A percentile compares a stretch with the other conserved stretches of the same genome.
Conservation (phyloP, 2,797 vertebrate species). For the Catamblyrhynchus diadema region DNA sequence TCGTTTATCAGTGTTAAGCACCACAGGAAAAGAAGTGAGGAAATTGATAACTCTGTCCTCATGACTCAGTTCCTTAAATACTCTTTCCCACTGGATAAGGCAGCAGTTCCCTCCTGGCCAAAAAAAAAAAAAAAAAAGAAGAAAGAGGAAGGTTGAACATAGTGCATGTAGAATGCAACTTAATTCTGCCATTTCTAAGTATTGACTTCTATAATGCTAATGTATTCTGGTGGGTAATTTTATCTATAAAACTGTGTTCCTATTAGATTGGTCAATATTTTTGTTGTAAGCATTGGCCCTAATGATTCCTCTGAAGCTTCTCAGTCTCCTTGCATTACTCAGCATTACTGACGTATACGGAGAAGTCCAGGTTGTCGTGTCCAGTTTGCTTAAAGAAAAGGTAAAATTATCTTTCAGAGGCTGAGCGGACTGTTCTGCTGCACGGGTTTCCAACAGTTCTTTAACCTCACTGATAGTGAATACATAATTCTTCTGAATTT, state of each 20-base stretch:
- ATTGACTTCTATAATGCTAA: not conserved
- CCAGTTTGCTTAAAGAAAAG: not conserved
- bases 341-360: not conserved
- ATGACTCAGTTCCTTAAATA: not conserved
- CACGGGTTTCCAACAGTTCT: not conserved
- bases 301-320: not conserved
- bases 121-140: not conserved
- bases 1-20: not conserved
- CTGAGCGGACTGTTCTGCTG: not conserved
- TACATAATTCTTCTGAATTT: not conserved
- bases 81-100: not conserved
- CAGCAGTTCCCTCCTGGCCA: not conserved
- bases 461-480: not conserved
- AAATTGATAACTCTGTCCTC: conserved; percentile 8
- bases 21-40: not conserved
- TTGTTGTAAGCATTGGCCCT: not conserved
- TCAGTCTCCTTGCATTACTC: not conserved
- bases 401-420: not conserved
- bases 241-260: not conserved
- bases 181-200: not conserved
- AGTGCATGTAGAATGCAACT: not conserved
- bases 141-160: not conserved
- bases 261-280: not conserved
- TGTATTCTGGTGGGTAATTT: not conserved
- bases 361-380: not conserved